Evolutionary conservation across 2,888 invertebrate species (phyloP).

Genomic region (Physocephala rufipes): DNA sequence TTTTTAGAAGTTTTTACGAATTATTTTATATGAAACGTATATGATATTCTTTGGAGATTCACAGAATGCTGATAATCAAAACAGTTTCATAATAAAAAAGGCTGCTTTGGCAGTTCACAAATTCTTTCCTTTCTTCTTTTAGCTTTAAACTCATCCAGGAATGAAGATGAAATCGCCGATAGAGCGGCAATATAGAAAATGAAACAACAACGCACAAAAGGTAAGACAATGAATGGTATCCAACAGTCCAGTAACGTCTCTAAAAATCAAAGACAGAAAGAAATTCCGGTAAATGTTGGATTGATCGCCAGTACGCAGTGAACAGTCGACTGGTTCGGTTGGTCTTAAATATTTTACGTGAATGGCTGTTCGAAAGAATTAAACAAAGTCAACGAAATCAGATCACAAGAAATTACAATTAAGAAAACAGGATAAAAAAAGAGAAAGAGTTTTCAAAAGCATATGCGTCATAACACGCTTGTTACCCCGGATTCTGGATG

Average conservation of each 20-base stretch:
- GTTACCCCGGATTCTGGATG: background rate
- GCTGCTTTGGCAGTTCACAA: background rate
- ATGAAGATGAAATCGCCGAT: background rate
- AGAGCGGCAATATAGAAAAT: constrained; percentile 8
- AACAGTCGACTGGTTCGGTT: constrained; percentile 63
- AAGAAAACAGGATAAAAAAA: constrained; percentile 8
- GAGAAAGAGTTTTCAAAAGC: constrained; percentile 10
- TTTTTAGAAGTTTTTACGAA: too few relatives aligned
- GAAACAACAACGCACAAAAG: constrained; percentile 22
- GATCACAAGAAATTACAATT: background rate
- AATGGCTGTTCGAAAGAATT: constrained; percentile 21
- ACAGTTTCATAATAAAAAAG: too few relatives aligned
- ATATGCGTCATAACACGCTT: constrained; percentile 15
- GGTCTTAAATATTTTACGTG: constrained; percentile 36
- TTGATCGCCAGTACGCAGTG: constrained; percentile 62
- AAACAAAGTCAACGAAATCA: background rate
- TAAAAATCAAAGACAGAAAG: constrained; percentile 58
- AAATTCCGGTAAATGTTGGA: constrained; percentile 60
- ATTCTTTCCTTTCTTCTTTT: background rate
- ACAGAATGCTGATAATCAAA: too few relatives aligned
- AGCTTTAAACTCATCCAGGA: background rate
- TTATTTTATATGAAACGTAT: too few relatives aligned
- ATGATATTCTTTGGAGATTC: too few relatives aligned
- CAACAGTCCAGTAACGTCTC: constrained; percentile 33
- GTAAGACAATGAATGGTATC: constrained; percentile 33